Base-by-base conservation (phyloP, 2,797 vertebrate species). In the Tragelaphus eurycerus region DNA sequence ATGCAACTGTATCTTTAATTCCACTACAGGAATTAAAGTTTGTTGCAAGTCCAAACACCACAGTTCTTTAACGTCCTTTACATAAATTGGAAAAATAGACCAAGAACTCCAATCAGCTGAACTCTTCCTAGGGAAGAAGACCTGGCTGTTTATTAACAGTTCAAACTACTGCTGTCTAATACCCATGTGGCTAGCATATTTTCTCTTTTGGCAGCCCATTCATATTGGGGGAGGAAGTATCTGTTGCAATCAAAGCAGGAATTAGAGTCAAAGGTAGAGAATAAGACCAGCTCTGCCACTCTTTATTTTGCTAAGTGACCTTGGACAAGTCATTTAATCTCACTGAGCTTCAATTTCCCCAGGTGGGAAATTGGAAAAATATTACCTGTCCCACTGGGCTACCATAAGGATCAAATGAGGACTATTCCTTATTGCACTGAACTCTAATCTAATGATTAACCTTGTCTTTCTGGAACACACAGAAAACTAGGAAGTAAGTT, bases 1-100 rank as follows among this genome's bases (percentile, higher is more conserved):
- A 81, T 59, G 93, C 86, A 96, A 92, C 38, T 48, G 13, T 96
- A 95, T 98, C 98, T 97, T 97, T 52, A 93, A 94, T 97, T 97
- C 71, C 90, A 96, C 97, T 98, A 97, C 97, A 97, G 96, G 84
- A 97, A 98, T 97, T 96, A 97, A 97, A 87, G 29, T 95, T 98
- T 94, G 94, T 62, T 97, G 60, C 98, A 97, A 98, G 96, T 89
- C 96, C 76, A 95, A 93, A 84, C 92, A 95, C 4, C 96, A 96
- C 38, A 97, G 86, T 81, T 90, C 76, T 97, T 91, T 88, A 97
- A 76, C 84, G 55, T 4, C n/a, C 95, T 96, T 97, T 31, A 94
- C 4, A 92, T 90, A 92, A 96, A 90, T 1, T 88, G n/a, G 85
- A 95, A 88, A 90, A 90, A 0, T 6, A 95, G 89, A 84, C 79